Percentiles rank a stretch among this genome's conserved stretches.
phyloP scores from a whole-genome alignment of 1,140 invertebrate genomes.

The Anthonomus grandis region DNA sequence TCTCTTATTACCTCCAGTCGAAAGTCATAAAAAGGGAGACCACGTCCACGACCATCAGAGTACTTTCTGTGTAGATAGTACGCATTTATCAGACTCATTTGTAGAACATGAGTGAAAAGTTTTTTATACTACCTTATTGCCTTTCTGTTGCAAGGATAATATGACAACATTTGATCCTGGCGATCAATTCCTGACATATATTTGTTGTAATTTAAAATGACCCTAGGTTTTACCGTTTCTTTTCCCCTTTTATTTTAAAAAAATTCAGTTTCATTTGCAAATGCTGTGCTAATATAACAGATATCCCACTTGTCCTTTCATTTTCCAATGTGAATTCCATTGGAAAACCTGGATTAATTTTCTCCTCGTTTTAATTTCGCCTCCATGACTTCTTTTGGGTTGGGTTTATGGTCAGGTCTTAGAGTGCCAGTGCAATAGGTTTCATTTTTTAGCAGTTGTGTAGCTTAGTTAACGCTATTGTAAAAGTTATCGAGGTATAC shows the following conservation, averaged over 20 bases:
- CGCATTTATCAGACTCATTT: no score
- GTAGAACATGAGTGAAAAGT: no score
- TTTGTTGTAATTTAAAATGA: constrained; percentile 1
- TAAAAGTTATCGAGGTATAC: constrained; percentile 48
- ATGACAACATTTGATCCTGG: no score
- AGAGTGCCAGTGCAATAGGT: no score
- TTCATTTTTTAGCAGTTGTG: constrained; percentile 33
- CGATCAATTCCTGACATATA: no score
- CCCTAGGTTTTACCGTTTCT: background rate
- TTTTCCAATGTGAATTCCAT: constrained; percentile 34
- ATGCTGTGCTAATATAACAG: no score
- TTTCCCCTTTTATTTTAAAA: background rate
- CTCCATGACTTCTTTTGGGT: constrained; percentile 32
- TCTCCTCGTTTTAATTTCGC: constrained; percentile 40
- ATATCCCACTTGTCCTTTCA: constrained; percentile 41
- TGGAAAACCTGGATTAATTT: constrained; percentile 33
- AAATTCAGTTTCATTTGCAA: background rate
- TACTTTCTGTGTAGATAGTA: no score
- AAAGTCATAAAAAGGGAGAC: constrained; percentile 15
- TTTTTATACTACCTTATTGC: constrained; percentile 4
- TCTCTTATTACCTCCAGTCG: constrained; percentile 17
- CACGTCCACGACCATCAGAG: constrained; percentile 11
- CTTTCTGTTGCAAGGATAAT: background rate
- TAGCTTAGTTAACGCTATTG: constrained; percentile 27
- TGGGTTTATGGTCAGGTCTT: constrained; percentile 29